phyloP scores from a whole-genome alignment of 2,797 vertebrate species.

The Falco novaeseelandiae region DNA sequence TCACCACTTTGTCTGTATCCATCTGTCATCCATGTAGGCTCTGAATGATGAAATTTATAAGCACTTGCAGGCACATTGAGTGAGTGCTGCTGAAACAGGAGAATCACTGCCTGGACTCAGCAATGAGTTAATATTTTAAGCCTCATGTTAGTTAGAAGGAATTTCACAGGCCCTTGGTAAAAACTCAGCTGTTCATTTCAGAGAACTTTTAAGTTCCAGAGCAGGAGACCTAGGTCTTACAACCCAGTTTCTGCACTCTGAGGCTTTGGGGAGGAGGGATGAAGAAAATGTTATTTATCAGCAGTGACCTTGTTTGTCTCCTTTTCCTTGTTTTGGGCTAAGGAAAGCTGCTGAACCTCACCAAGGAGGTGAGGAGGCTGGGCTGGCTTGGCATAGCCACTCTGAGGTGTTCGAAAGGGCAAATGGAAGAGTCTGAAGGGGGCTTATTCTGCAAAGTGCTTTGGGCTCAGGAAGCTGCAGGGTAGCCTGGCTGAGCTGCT shows the following conservation, averaged over 20 bases:
- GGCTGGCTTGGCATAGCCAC: neutral
- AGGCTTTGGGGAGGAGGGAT: neutral
- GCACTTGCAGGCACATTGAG: neutral
- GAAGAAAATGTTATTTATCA: neutral
- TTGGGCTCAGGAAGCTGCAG: neutral
- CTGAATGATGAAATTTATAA: neutral
- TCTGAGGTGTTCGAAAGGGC: neutral
- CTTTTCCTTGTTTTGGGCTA: neutral
- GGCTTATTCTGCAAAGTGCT: neutral
- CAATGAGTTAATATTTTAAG: neutral
- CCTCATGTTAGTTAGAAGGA: neutral
- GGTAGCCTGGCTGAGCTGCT: neutral
- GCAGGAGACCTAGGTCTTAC: neutral
- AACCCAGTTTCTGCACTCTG: neutral
- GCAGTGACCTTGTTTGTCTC: neutral
- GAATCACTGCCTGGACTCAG: neutral
- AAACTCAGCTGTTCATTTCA: neutral
- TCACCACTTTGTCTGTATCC: neutral
- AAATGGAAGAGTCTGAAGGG: neutral
- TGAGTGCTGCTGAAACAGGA: conserved; percentile 12
- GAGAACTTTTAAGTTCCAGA: neutral
- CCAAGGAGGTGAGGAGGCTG: neutral
- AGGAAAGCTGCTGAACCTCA: neutral
- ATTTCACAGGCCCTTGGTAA: neutral
- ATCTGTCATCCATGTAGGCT: neutral